Base-by-base conservation (phyloP, 1,140 invertebrate genomes). In the Cardiocondyla obscurior region DNA sequence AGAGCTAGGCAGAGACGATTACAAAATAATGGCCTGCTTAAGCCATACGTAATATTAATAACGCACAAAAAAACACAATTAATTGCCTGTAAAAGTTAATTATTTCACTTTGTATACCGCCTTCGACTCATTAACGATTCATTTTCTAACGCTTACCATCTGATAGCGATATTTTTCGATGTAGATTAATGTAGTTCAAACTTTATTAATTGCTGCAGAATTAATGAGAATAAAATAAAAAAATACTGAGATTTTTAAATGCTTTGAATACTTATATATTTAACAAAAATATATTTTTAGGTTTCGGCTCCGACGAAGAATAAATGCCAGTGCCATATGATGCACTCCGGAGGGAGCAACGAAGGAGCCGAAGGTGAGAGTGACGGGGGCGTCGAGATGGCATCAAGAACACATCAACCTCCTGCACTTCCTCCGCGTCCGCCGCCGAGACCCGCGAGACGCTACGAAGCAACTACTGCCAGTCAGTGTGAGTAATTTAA, bases 261-360 rank as follows among this genome's bases (percentile, higher is more conserved):
- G n/a, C n/a, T n/a, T n/a, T n/a, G n/a, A n/a, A n/a, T n/a, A n/a
- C n/a, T n/a, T n/a, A n/a, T n/a, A n/a, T n/a, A 58, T 28, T 73
- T 73, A 28, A 73, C 49, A 0, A 25, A 25, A 36, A 1, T 39
- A 44, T 19, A 5, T 83, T 76, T n/a, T 77, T 74, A 94, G 92
- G 91, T 94, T 44, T 90, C 90, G 39, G 67, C 90, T 5, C 92
- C 90, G 36, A 90, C 91, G 55, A 94, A 93, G 86, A 91, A 90
- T 76, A 94, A 94, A 72, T 94, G 94, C 87, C 93, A 93, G 85
- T 94, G 94, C 81, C 94, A 94, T 83, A 88, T 89, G 51, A 89
- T 93, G 64, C 91, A 93, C 73, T 81, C 70, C 58, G 83, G 82
- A 42, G 85, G 90, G 76, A 91, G 85, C 70, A 93, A 92, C 74